Evolutionary conservation across 2,113 vertebrate species (phyloP).

Genomic region (Oreochromis spilurus): DNA sequence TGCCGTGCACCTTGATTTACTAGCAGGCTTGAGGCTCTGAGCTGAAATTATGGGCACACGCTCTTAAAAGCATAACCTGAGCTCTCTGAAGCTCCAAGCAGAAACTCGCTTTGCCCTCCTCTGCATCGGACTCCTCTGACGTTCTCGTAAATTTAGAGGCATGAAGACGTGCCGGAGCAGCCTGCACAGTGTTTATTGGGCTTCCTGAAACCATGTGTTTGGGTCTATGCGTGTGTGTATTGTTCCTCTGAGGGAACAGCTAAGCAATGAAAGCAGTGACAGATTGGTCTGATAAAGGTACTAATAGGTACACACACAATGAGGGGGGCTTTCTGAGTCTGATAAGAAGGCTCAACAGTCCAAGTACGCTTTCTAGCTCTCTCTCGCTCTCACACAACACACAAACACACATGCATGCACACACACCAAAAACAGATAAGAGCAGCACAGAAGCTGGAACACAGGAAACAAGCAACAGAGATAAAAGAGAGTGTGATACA

Average conservation of each 20-base stretch:
- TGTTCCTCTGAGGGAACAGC: constrained; percentile 1
- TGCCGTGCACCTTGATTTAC: constrained; percentile 61
- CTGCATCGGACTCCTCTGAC: constrained; percentile 18
- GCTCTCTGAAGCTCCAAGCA: constrained; percentile 49
- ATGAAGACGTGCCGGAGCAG: constrained; percentile 22
- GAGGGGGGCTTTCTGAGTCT: constrained; percentile 5
- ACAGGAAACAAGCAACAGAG: constrained; percentile 45
- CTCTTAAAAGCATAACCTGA: constrained; percentile 46
- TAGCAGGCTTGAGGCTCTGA: constrained; percentile 28
- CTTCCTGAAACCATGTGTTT: background rate
- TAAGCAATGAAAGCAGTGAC: constrained; percentile 52
- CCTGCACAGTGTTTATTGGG: constrained; percentile 28
- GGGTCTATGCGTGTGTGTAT: background rate
- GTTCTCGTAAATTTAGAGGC: constrained; percentile 45
- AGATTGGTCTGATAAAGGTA: constrained; percentile 54
- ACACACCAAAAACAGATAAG: constrained; percentile 40
- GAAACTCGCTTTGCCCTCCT: constrained; percentile 16
- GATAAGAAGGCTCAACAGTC: constrained; percentile 47
- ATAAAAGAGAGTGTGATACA: constrained; percentile 18
- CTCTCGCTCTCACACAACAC: background rate
- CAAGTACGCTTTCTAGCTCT: background rate
- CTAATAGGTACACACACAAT: constrained; percentile 46
- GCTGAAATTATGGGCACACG: constrained; percentile 26
- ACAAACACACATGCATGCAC: background rate
- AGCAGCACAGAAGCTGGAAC: constrained; percentile 38